Conservation (phyloP, 2,888 invertebrate species). For the Hydriomena furcata region DNA sequence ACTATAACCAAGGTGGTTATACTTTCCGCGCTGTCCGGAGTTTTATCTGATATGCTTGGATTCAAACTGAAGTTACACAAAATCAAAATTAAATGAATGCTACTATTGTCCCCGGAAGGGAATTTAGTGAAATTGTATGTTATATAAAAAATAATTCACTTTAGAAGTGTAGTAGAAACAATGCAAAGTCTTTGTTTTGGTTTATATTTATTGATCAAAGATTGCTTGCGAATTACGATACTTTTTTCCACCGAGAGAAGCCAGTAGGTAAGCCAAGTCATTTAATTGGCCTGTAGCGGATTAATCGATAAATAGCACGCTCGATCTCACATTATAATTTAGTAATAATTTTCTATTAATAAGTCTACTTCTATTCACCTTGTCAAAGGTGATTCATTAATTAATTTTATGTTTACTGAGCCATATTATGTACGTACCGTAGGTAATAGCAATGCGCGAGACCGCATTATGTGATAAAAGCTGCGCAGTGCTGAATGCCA, state of each 20-base stretch:
- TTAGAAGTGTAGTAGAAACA: not conserved
- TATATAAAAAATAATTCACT: not conserved
- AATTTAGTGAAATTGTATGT: conserved; percentile 10
- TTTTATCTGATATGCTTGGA: conserved; percentile 97
- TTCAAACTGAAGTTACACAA: conserved; percentile 98
- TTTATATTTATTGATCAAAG: no score
- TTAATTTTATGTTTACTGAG: no score
- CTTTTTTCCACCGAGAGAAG: not conserved
- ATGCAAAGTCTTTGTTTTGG: no score
- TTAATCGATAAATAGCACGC: not conserved
- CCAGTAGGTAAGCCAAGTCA: not conserved
- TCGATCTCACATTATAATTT: not conserved
- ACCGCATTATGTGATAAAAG: no score
- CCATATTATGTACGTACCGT: no score
- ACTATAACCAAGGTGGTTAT: conserved; percentile 98
- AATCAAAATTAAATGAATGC: conserved; percentile 94
- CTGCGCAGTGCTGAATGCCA: no score
- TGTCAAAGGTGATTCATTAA: no score
- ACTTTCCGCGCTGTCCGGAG: conserved; percentile 96
- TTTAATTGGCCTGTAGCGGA: not conserved
- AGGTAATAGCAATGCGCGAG: no score
- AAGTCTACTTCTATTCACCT: not conserved
- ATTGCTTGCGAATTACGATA: not conserved
- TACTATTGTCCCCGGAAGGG: conserved; percentile 4
- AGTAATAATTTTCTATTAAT: no score